phyloP scores from a whole-genome alignment of 1,140 invertebrate species.

The Ylistrum balloti region DNA sequence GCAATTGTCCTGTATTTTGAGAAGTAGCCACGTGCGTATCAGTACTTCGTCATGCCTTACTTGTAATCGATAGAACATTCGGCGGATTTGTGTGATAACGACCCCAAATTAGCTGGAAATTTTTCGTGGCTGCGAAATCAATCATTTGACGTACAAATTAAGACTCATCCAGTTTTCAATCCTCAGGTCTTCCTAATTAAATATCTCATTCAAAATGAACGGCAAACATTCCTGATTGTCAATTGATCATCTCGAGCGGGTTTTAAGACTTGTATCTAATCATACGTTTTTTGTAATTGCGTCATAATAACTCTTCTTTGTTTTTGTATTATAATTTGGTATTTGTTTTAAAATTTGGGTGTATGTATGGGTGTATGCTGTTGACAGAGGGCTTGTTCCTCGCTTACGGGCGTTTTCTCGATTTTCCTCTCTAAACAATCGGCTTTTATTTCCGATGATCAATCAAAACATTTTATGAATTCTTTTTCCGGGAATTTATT shows the following conservation, averaged over 20 bases:
- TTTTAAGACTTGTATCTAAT: neutral
- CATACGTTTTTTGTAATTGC: neutral
- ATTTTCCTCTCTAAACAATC: too few relatives aligned
- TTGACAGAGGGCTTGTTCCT: too few relatives aligned
- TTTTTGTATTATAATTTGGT: too few relatives aligned
- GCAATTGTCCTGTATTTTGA: neutral
- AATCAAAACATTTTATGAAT: too few relatives aligned
- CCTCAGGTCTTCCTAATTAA: neutral
- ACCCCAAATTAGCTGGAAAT: neutral
- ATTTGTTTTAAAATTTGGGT: too few relatives aligned
- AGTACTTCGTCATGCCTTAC: neutral
- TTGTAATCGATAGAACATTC: neutral
- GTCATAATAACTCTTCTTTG: neutral
- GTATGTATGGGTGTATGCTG: too few relatives aligned
- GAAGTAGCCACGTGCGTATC: neutral
- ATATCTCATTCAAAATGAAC: constrained; percentile 28
- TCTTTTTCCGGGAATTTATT: too few relatives aligned
- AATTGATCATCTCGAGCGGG: neutral
- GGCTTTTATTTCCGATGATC: too few relatives aligned
- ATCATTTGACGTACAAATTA: neutral
- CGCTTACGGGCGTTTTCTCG: too few relatives aligned
- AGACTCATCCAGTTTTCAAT: constrained; percentile 15
- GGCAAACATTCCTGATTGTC: neutral
- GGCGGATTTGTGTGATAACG: too few relatives aligned
- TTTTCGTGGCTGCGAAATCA: neutral